Conservation (phyloP, 2,113 vertebrate genomes). For the Festucalex cinctus region DNA sequence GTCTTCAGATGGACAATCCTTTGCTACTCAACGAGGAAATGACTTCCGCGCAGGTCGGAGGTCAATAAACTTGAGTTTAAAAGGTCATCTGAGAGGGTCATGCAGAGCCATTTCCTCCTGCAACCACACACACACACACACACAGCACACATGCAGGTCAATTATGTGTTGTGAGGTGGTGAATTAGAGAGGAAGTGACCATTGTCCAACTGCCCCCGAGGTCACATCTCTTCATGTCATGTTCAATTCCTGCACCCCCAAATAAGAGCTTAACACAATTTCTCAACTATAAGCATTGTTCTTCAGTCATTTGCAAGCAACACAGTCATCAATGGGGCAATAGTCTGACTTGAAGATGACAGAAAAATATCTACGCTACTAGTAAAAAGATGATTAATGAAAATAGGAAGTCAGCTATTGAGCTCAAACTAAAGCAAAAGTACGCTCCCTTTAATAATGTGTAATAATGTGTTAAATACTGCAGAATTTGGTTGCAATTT, state of each 20-base stretch:
- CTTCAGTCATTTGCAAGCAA: not conserved
- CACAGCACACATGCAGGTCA: conserved; percentile 2
- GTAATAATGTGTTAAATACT: too few species aligned
- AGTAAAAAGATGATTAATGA: too few species aligned
- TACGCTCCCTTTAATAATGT: too few species aligned
- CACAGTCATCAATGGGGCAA: not conserved
- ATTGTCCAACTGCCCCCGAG: conserved; percentile 53
- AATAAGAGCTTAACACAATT: conserved; percentile 7
- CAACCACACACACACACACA: not conserved
- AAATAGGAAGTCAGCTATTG: too few species aligned
- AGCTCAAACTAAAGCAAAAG: too few species aligned
- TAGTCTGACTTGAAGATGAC: not conserved
- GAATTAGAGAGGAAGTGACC: conserved; percentile 58
- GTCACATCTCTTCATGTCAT: conserved; percentile 33
- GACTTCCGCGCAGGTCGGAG: not conserved
- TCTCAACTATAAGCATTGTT: not conserved
- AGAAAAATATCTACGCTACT: not conserved
- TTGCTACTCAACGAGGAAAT: not conserved
- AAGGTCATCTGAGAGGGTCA: conserved; percentile 4
- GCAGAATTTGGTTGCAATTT: too few species aligned
- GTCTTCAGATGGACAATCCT: not conserved
- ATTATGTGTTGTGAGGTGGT: conserved; percentile 28
- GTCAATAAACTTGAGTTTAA: conserved; percentile 9
- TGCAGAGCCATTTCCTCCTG: not conserved
- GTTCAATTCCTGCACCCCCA: conserved; percentile 47